phyloP scores from a whole-genome alignment of 1,140 invertebrate species.

The Formica selysi region DNA sequence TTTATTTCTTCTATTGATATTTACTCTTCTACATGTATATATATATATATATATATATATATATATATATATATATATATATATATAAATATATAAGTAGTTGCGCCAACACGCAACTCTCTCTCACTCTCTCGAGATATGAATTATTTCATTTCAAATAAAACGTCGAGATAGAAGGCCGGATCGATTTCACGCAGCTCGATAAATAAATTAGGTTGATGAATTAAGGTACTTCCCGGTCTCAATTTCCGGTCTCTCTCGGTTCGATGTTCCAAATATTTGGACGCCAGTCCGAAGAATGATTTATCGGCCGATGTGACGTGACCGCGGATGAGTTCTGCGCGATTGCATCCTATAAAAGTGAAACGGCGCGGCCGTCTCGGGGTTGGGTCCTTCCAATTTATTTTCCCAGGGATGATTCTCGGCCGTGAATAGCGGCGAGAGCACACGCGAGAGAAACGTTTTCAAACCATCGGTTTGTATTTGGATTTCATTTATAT shows the following conservation, averaged over 20 bases:
- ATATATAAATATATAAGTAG: too few relatives aligned
- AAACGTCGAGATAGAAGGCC: neutral
- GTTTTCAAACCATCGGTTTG: constrained; percentile 34
- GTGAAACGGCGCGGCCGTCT: constrained; percentile 11
- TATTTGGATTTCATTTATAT: constrained; percentile 60
- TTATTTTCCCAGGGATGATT: constrained; percentile 44
- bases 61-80: too few relatives aligned
- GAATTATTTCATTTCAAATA: constrained; percentile 13
- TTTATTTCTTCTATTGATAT: constrained; percentile 4
- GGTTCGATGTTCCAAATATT: constrained; percentile 17
- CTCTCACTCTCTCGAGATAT: neutral
- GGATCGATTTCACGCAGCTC: constrained; percentile 9
- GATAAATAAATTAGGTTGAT: constrained; percentile 23
- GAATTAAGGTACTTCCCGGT: constrained; percentile 36
- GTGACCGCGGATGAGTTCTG: constrained; percentile 31
- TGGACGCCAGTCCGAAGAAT: constrained; percentile 23
- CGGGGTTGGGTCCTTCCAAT: constrained; percentile 35
- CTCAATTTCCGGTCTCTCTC: neutral
- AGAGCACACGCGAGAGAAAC: neutral
- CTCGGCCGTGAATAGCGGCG: constrained; percentile 7
- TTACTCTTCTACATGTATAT: neutral
- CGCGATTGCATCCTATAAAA: constrained; percentile 50
- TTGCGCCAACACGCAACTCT: too few relatives aligned
- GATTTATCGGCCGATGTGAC: constrained; percentile 33
- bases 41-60: too few relatives aligned